Conservation (phyloP, 2,797 vertebrate genomes). For the Jordanella pulchra region DNA sequence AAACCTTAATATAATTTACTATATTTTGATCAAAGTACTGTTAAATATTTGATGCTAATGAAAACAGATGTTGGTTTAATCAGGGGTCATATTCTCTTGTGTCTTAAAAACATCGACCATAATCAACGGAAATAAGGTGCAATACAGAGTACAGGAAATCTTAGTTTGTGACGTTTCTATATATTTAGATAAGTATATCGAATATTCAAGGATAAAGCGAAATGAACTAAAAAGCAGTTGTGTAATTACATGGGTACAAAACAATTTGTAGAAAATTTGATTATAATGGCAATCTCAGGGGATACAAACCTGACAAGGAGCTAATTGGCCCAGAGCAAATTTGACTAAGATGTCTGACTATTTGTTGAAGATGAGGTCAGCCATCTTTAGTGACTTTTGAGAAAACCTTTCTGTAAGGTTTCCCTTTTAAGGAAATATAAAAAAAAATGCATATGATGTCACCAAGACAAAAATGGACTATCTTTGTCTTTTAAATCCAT, state of each 20-base stretch:
- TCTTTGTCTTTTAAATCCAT: too few species aligned
- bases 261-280: not conserved
- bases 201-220: not conserved
- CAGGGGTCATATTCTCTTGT: not conserved
- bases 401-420: too few species aligned
- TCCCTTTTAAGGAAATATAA: too few species aligned
- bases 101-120: not conserved
- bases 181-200: not conserved
- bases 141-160: not conserved
- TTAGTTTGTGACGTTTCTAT: not conserved
- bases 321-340: too few species aligned
- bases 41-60: too few species aligned
- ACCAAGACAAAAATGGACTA: too few species aligned
- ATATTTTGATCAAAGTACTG: too few species aligned
- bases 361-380: too few species aligned
- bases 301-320: too few species aligned
- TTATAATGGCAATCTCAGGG: not conserved
- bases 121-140: not conserved
- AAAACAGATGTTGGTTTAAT: not conserved
- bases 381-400: too few species aligned
- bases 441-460: too few species aligned
- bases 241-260: not conserved
- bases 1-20: not conserved
- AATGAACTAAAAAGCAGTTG: not conserved
- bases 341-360: too few species aligned